Base-by-base conservation (phyloP, 1,140 invertebrate genomes). In the Dryas iulia region DNA sequence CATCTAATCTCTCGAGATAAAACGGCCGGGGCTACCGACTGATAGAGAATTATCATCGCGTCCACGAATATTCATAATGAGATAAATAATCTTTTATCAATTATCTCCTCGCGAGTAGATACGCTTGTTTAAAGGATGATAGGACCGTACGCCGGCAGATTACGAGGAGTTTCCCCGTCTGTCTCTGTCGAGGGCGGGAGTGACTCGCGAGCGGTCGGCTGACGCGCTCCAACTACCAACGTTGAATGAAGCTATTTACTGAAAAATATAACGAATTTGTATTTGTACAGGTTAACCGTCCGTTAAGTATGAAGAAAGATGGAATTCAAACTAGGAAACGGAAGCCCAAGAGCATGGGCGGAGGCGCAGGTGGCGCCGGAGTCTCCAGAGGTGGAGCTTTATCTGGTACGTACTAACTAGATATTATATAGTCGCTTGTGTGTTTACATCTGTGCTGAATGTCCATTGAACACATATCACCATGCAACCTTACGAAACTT, bases 251-350 rank as follows among this genome's bases (percentile, higher is more conserved):
- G 18, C 6, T 47, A 11, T 8, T 0, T 2, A 58, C n/a, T n/a
- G n/a, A 5, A 28, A 30, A 58, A 24, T 12, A 24, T 56, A 4
- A 59, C 25, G 11, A 31, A 1, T 26, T 3, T 59, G 10, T 64
- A 25, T 33, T 26, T 33, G 23, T 10, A 33, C 90, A 96, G 95
- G 96, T 98, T 52, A 96, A 96, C 85, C 94, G 96, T 69, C 98
- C 98, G 11, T 87, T 97, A 59, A 96, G 97, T 57, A 99, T 99
- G 98, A 97, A 98, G 84, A 99, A 99, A 89, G 98, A 99, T 66
- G 97, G 96, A 7, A 98, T 99, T 80, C 98, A 98, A 89, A 98
- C 96, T 24, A 91, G 98, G 52, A 98, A 98, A 84, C 93, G 98
- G 66, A 98, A 98, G 86, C 96, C 96, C 30, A 97, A 97, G 86